A percentile compares a stretch with the other conserved stretches of the same genome.
phyloP scores from a whole-genome alignment of 2,113 vertebrate species.

The Deroptyus accipitrinus region DNA sequence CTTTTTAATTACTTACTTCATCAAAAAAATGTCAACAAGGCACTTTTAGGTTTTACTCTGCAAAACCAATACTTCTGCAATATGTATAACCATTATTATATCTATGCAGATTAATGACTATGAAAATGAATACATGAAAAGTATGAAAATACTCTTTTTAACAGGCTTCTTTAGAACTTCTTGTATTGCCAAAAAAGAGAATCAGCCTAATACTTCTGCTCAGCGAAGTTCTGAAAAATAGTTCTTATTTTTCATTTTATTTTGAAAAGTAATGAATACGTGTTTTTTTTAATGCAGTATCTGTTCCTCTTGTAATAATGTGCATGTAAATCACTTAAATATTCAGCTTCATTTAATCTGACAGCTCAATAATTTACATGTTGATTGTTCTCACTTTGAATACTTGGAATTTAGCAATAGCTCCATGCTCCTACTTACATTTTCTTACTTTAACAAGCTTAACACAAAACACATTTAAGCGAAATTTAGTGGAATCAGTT shows the following conservation, averaged over 20 bases:
- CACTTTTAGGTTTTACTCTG: background rate
- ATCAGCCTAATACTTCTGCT: background rate
- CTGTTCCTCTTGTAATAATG: background rate
- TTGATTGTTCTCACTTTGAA: background rate
- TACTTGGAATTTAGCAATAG: background rate
- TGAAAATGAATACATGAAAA: background rate
- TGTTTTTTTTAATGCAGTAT: background rate
- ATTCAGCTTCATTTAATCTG: conserved; percentile 8
- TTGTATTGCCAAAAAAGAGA: background rate
- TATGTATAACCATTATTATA: background rate
- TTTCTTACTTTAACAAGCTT: background rate
- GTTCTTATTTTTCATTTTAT: background rate
- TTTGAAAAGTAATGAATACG: background rate
- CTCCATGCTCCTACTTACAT: background rate
- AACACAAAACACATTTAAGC: background rate
- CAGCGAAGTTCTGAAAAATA: background rate
- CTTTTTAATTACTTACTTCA: background rate
- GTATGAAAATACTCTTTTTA: background rate
- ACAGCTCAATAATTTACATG: conserved; percentile 18
- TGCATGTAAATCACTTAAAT: background rate
- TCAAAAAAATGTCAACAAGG: background rate
- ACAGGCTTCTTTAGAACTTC: background rate
- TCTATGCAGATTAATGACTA: background rate
- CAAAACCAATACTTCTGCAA: background rate
- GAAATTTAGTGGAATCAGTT: background rate